Conservation (phyloP, 2,797 vertebrate species). For the Cheirogaleus major region DNA sequence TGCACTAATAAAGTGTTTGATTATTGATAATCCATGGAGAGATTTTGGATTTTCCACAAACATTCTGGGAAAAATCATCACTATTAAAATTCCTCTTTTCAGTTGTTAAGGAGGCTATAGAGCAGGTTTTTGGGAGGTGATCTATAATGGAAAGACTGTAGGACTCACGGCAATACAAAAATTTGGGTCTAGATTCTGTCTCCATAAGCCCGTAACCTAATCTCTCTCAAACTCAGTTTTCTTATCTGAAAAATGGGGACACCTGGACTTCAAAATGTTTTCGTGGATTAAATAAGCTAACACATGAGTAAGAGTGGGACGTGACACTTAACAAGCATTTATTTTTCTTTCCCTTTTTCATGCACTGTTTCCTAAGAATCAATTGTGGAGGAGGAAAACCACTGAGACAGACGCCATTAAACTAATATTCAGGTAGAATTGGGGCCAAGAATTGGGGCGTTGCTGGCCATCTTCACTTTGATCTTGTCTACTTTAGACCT, state of each 20-base stretch:
- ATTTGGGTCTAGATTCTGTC: background rate
- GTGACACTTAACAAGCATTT: background rate
- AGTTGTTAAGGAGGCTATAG: background rate
- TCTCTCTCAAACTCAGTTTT: background rate
- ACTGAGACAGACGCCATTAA: background rate
- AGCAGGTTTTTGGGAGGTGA: background rate
- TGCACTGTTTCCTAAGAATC: background rate
- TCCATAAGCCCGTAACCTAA: background rate
- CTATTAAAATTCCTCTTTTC: background rate
- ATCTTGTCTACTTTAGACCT: constrained; percentile 28
- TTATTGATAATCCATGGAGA: background rate
- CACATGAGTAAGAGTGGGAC: background rate
- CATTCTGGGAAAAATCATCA: background rate
- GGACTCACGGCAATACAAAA: background rate
- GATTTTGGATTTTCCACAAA: constrained; percentile 14
- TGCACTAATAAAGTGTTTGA: background rate
- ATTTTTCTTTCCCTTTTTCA: background rate
- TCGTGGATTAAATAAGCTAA: background rate
- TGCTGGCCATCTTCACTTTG: background rate
- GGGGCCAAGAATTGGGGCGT: background rate
- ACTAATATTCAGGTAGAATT: background rate
- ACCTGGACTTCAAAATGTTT: background rate
- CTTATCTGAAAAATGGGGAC: background rate
- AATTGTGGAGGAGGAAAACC: background rate
- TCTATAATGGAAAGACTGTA: background rate